Evolutionary conservation across 2,888 invertebrate genomes (phyloP).

Genomic region (Xylota sylvarum): DNA sequence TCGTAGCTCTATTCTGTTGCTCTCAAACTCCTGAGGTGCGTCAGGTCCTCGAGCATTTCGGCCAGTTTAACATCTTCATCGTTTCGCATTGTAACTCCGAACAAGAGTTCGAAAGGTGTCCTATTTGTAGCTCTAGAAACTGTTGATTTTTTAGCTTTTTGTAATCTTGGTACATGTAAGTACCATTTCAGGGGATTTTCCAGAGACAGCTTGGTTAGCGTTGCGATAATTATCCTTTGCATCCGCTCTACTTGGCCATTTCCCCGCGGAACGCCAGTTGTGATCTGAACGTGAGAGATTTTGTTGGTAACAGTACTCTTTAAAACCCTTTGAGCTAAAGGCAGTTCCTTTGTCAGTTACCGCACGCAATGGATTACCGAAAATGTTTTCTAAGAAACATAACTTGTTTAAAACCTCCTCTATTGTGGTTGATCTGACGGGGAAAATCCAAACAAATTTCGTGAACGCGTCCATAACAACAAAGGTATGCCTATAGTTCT

Average conservation of each 20-base stretch:
- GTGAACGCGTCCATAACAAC: constrained; percentile 79
- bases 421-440: constrained; percentile 77
- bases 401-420: constrained; percentile 80
- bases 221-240: constrained; percentile 77
- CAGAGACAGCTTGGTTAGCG: constrained; percentile 16
- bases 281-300: constrained; percentile 79
- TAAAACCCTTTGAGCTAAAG: constrained; percentile 81
- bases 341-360: constrained; percentile 81
- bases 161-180: not conserved
- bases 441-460: too few species aligned
- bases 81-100: constrained; percentile 10
- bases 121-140: constrained; percentile 20
- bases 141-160: constrained; percentile 11
- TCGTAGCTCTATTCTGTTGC: constrained; percentile 30
- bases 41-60: constrained; percentile 30
- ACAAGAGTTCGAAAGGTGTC: constrained; percentile 55
- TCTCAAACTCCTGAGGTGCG: constrained; percentile 14
- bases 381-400: constrained; percentile 75
- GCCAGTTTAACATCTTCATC: not conserved
- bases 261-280: constrained; percentile 80
- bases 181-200: constrained; percentile 25
- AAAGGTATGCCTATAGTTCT: constrained; percentile 80
- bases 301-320: constrained; percentile 80
- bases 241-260: constrained; percentile 82
- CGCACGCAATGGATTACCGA: constrained; percentile 81